Evolutionary conservation across 2,113 vertebrate genomes (phyloP).

Genomic region (Sphyrna mokarran): DNA sequence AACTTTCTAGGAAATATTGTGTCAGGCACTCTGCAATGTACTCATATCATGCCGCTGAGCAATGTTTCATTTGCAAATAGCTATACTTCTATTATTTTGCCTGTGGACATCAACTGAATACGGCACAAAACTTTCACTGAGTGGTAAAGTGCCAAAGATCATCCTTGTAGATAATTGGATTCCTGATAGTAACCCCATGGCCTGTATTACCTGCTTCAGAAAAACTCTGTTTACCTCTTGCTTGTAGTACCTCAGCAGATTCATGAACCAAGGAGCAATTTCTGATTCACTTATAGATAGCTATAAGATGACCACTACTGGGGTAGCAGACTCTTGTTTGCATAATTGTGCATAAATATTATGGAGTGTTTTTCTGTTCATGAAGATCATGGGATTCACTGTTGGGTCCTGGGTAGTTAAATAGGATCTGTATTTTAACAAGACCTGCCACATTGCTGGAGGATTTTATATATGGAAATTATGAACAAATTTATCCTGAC

Average conservation of each 20-base stretch:
- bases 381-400: not conserved
- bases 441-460: not conserved
- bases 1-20: too few relatives aligned
- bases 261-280: not conserved
- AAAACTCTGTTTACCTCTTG: not conserved
- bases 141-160: not conserved
- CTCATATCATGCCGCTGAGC: too few relatives aligned
- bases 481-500: not conserved
- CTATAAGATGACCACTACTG: not conserved
- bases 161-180: not conserved
- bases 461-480: not conserved
- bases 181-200: not conserved
- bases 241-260: not conserved
- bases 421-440: too few relatives aligned
- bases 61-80: too few relatives aligned
- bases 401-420: not conserved
- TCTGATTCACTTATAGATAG: not conserved
- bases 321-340: not conserved
- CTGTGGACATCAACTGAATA: too few relatives aligned
- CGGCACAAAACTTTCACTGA: too few relatives aligned
- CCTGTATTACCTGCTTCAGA: not conserved
- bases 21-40: too few relatives aligned
- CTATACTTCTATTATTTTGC: too few relatives aligned
- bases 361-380: not conserved
- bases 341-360: not conserved